Conservation (phyloP, 1,140 invertebrate species). For the Psilanteris sp. region DNA sequence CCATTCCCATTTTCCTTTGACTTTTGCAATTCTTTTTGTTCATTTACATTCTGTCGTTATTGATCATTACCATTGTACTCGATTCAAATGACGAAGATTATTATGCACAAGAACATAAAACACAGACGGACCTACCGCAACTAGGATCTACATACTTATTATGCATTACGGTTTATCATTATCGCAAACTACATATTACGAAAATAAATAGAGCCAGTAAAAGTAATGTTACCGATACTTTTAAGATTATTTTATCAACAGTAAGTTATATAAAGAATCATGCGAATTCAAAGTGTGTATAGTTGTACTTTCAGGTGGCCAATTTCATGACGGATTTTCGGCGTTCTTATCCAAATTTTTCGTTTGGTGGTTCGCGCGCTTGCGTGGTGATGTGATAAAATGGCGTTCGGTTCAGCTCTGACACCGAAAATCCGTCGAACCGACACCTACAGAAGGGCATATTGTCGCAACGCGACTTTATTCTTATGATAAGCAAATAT, state of each 20-base stretch:
- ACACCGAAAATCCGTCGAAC: constrained; percentile 38
- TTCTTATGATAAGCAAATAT: constrained; percentile 68
- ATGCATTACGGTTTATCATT: constrained; percentile 52
- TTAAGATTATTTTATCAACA: constrained; percentile 58
- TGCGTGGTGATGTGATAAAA: no score
- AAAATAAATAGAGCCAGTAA: constrained; percentile 62
- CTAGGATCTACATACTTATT: constrained; percentile 60
- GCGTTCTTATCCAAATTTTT: background rate
- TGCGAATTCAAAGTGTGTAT: constrained; percentile 23
- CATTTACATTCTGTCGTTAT: constrained; percentile 8
- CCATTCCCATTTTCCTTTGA: constrained; percentile 26
- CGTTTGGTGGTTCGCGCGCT: no score
- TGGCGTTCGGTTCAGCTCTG: no score
- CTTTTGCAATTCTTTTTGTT: constrained; percentile 11
- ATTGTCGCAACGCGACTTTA: constrained; percentile 50
- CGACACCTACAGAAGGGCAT: constrained; percentile 39
- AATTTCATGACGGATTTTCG: constrained; percentile 24
- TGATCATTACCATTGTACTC: constrained; percentile 11
- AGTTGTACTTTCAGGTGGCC: constrained; percentile 44
- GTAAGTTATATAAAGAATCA: constrained; percentile 28
- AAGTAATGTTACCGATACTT: constrained; percentile 54
- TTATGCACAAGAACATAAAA: constrained; percentile 4
- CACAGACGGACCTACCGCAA: constrained; percentile 46
- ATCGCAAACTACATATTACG: constrained; percentile 43
- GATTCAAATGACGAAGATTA: constrained; percentile 13